These are phyloP conservation scores for Drosophila demipolita DNA, from an alignment of 2,888 invertebrate genomes.

Conservation along the genomic window DNA sequence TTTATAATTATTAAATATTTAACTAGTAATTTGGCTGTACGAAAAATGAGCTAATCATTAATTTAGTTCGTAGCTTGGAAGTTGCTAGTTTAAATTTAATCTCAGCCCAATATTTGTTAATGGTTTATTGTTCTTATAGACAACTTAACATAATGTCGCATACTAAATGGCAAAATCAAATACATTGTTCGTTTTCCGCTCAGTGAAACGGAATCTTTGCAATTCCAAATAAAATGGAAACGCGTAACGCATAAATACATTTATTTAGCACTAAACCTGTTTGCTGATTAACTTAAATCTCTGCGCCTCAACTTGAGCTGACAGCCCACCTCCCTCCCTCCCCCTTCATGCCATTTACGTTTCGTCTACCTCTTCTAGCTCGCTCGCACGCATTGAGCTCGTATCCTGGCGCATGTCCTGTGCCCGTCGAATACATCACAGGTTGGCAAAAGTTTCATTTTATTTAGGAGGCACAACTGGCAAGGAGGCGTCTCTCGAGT, in stretches of 20 bases:
- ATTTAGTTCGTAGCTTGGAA: no score
- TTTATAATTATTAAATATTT: neutral
- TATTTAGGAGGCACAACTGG: constrained; percentile 60
- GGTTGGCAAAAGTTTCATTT: constrained; percentile 79
- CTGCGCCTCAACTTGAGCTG: constrained; percentile 21
- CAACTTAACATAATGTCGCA: neutral
- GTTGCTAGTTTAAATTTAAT: no score
- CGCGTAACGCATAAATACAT: constrained; percentile 66
- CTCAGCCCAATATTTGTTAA: neutral
- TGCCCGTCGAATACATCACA: constrained; percentile 75
- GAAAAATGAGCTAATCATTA: neutral
- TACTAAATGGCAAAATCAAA: neutral
- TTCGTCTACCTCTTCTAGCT: neutral
- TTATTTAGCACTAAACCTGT: constrained; percentile 76
- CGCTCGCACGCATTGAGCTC: constrained; percentile 10
- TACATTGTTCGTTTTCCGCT: neutral
- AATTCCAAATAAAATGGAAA: constrained; percentile 52
- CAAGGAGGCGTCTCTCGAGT: constrained; percentile 39
- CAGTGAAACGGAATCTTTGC: neutral
- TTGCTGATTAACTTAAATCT: constrained; percentile 81
- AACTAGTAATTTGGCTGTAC: neutral
- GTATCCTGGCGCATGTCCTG: constrained; percentile 49
- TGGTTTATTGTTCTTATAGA: neutral
- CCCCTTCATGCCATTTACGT: no score
- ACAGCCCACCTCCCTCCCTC: neutral